Base-by-base conservation (phyloP, 2,888 invertebrate genomes). In the Campaea margaritaria region DNA sequence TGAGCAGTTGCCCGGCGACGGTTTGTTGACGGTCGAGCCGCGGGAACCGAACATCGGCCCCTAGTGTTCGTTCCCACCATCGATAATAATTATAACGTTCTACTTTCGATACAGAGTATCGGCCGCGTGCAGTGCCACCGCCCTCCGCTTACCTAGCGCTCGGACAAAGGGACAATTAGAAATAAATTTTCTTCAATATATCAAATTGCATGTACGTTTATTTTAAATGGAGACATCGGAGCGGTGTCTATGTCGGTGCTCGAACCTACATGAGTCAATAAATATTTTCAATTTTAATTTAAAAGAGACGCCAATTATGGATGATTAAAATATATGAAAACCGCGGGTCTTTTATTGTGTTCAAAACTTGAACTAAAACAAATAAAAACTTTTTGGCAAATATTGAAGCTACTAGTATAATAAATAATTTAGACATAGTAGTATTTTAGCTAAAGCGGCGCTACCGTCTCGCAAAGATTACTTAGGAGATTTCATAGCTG, bases 1-100 rank as follows among this genome's bases (percentile, higher is more conserved):
- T 92, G 91, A 92, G 88, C 86, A 82, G 92, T 92, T 91, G 91
- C 92, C 81, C 76, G 64, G 92, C 91, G 85, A 91, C 91, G 79
- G 91, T 91, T 92, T 92, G 92, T 92, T 92, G 92, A 80, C 91
- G 88, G 86, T 87, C 73, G 75, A 76, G 75, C 79, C 87, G 87
- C 88, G 90, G 89, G 89, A 91, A 90, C 82, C 77, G 75, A 81
- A 86, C 85, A 82, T 74, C 12, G 82, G 82, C 81, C 82, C 82
- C 57, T 78, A 78, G 75, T 75, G 72, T 58, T 69, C 74, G 66
- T 65, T 68, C 70, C 66, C 66, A 65, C 64, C 69, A 53, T 79
- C 83, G 75, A 89, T 91, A 90, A 91, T 27, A 27, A 34, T 92
- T 89, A 88, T 86, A 82, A 82, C 80, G 88, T 86, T 85, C 88